phyloP scores from a whole-genome alignment of 2,797 vertebrate species.

The Acridotheres tristis region DNA sequence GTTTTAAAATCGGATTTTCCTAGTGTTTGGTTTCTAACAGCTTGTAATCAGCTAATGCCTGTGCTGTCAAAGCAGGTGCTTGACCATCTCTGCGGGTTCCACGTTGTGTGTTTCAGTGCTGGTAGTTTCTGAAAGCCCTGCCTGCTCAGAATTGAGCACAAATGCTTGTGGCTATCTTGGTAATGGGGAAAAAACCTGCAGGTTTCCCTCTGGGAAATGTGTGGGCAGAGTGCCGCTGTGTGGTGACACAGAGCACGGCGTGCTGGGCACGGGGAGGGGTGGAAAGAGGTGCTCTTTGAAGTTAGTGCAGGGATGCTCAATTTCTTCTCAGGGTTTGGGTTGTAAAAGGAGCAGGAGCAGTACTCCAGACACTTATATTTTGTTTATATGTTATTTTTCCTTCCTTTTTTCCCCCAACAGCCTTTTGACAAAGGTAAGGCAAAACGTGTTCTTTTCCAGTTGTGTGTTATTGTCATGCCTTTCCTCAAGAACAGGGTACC shows the following conservation, averaged over 20 bases:
- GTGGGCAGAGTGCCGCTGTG: slow-evolving; percentile 47
- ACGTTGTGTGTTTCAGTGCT: neutral
- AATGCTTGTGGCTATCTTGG: neutral
- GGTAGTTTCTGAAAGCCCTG: neutral
- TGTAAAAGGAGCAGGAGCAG: neutral
- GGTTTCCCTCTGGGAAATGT: neutral
- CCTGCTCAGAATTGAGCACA: neutral
- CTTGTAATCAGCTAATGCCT: neutral
- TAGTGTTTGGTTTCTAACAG: neutral
- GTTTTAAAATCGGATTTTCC: neutral
- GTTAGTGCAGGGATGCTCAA: too few relatives aligned
- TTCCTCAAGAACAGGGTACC: neutral
- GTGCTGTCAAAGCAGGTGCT: neutral
- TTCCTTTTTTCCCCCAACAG: neutral
- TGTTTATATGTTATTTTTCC: neutral
- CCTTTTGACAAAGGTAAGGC: neutral
- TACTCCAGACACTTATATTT: neutral
- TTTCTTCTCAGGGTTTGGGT: neutral
- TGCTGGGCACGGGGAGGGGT: neutral
- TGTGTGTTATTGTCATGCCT: accelerated
- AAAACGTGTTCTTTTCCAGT: neutral
- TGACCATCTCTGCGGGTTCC: neutral
- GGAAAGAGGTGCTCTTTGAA: neutral
- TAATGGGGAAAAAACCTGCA: neutral
- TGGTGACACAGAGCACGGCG: slow-evolving; percentile 7